Percentiles rank a stretch among this genome's conserved stretches.
phyloP scores from a whole-genome alignment of 1,140 invertebrate genomes.

The Bombus superbus region DNA sequence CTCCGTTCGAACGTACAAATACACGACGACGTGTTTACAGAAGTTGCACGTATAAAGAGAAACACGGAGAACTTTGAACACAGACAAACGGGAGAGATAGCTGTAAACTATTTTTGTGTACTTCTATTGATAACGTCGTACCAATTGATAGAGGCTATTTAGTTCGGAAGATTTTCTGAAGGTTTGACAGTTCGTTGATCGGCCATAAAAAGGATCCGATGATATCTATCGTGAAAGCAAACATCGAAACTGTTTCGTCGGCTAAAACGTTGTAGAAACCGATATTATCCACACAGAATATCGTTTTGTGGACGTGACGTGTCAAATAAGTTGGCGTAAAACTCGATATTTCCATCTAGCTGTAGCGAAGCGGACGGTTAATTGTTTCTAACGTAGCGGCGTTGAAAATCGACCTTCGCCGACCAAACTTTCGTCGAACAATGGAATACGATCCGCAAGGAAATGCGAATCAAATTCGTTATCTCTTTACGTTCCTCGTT shows the following conservation, averaged over 20 bases:
- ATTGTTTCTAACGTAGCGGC: not conserved
- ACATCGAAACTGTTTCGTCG: not conserved
- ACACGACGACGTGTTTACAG: not conserved
- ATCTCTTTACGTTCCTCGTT: slow-evolving; percentile 9
- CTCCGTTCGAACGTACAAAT: not conserved
- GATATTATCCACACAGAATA: not conserved
- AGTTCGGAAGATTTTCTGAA: too few species aligned
- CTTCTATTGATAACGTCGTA: not conserved
- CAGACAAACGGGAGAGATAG: too few species aligned
- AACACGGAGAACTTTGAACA: too few species aligned
- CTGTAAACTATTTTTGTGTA: too few species aligned
- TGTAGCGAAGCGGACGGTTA: not conserved
- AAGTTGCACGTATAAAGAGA: not conserved
- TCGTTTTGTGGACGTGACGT: not conserved
- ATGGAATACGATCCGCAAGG: not conserved
- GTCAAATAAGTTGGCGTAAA: slow-evolving; percentile 1
- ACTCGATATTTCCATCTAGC: not conserved
- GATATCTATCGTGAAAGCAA: not conserved
- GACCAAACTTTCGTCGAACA: not conserved
- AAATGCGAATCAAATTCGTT: slow-evolving; percentile 7
- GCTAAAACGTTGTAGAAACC: not conserved
- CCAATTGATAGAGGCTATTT: too few species aligned
- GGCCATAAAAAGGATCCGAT: too few species aligned
- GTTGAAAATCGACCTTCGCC: not conserved
- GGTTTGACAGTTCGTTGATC: not conserved